Base-by-base conservation (phyloP, 2,113 vertebrate species). In the Caretta caretta region DNA sequence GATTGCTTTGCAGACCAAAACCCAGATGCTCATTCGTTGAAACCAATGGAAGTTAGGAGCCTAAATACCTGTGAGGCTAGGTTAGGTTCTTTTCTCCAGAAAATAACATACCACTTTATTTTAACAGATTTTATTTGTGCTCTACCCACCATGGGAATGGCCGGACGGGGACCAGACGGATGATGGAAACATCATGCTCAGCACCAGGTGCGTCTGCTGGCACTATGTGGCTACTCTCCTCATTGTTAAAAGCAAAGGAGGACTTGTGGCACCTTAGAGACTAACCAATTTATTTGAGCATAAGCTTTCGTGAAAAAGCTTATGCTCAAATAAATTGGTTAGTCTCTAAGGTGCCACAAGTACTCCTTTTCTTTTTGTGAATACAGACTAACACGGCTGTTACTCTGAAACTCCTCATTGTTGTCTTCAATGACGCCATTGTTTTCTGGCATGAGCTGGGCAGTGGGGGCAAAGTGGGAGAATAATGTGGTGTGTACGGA, bases 201-300 rank as follows among this genome's bases (percentile, higher is more conserved):
- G 98, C 93, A 99, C 98, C 2, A 98, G 98, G 98, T 99, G 99
- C 95, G 99, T 98, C 98, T 99, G 98, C 91, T 99, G 98, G 99
- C 98, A 99, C 94, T 92, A 98, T 9, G 98, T 97, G 4, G 91
- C 97, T 19, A 97, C 98, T 38, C 22, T 98, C 59, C 75, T 98
- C 38, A 93, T 98, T 50, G 96, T 98, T 29, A 42, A 42, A 42
- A 42, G 38, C 3, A 42, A 42, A 42, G 38, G 38, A 42, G 38
- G 3, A 42, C 38, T 42, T 42, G 38, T 42, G 38, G 38, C 38
- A 42, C 38, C 38, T 42, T 42, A 42, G 38, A 42, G 38, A 42
- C 38, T 42, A 42, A 42, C 38, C 38, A 42, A 42, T 42, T 42
- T 42, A 42, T 42, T 42, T 42, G 38, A 42, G 38, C 38, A 42